These are phyloP conservation scores for Phodopus roborovskii DNA, from an alignment of 2,113 vertebrate genomes.

Conservation along the genomic window DNA sequence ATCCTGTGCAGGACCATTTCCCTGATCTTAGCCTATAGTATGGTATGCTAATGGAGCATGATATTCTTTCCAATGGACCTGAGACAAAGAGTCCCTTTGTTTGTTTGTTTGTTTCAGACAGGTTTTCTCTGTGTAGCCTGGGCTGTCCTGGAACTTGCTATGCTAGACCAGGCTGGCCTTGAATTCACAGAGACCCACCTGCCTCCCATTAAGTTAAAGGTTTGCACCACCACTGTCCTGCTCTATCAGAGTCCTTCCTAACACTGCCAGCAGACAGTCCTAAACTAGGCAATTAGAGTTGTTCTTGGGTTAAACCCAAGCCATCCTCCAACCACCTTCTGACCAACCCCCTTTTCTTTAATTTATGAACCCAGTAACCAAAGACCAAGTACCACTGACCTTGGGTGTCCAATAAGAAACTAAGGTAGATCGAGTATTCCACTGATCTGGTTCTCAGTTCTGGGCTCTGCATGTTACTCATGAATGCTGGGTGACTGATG, in stretches of 20 bases:
- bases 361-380: background rate
- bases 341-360: background rate
- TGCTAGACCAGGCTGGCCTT: too few relatives aligned
- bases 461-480: background rate
- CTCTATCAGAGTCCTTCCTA: slow-evolving; percentile 31
- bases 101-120: too few relatives aligned
- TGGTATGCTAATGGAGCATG: background rate
- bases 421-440: background rate
- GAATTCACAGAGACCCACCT: too few relatives aligned
- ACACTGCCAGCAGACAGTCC: background rate
- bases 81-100: background rate
- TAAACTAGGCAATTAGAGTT: slow-evolving; percentile 15
- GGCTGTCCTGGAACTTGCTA: too few relatives aligned
- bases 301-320: background rate
- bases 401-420: background rate
- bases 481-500: background rate
- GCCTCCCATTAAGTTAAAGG: too few relatives aligned
- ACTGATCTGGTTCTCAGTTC: background rate
- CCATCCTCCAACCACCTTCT: background rate
- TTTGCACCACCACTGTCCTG: too few relatives aligned
- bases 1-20: background rate
- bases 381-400: background rate
- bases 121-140: too few relatives aligned
- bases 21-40: background rate
- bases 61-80: slow-evolving; percentile 41